Evolutionary conservation across 1,140 invertebrate genomes (phyloP), one percentile per base, ranked within the genome.

Genomic region (Epicauta chinensis): DNA sequence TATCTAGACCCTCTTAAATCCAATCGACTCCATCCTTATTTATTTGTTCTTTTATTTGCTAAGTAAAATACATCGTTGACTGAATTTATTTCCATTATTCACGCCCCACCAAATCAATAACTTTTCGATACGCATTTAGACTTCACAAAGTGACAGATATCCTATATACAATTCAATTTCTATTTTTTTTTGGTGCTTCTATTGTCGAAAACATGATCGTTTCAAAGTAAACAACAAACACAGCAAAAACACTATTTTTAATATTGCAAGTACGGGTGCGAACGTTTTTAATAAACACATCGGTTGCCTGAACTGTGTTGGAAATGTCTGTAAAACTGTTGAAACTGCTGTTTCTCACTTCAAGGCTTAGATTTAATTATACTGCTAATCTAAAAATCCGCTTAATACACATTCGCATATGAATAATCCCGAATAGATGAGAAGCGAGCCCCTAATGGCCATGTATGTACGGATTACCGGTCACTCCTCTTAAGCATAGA

Each of bases 301-400:
- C 23, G 23, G 23, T 7, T 3, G 23, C 7, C 23, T 23, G 7
- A 23, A 23, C 23, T 23, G 23, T 23, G 7, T 10, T 34, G 32
- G 11, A 34, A 43, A 43, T 30, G 4, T 5, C n/a, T 16, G 11
- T 14, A 44, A 55, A 55, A 52, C 49, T 52, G 54, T 41, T 56
- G 54, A 56, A 56, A 48, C 49, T 30, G 36, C 44, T 48, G 50
- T 55, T 59, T 51, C 46, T 47, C 45, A 43, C 37, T 45, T 51
- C 31, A 34, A 16, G 11, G 40, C 44, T 49, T 39, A 45, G 53
- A 59, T 59, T 59, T 59, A 59, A 59, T 59, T 56, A 59, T 53
- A 55, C 48, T 53, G 47, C 57, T 59, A 59, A 59, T 59, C 53
- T 53, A 56, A 56, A 56, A 56, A 56, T 56, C 57, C 57, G 42